A percentile compares a stretch with the other conserved stretches of the same genome.
phyloP scores from a whole-genome alignment of 2,113 vertebrate species.

The Rhinolophus sinicus region DNA sequence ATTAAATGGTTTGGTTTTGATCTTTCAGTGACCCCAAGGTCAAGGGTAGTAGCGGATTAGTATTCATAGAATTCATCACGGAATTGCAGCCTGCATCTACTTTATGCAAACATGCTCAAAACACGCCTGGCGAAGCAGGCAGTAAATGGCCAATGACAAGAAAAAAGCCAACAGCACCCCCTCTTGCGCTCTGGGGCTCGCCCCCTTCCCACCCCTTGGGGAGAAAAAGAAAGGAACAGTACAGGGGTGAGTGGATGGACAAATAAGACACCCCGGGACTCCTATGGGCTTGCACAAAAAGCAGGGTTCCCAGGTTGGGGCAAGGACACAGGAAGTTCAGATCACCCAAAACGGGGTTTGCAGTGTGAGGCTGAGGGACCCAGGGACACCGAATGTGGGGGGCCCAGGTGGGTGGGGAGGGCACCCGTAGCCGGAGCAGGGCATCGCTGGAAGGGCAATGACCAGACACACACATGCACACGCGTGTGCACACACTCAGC shows the following conservation, averaged over 20 bases:
- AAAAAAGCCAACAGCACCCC: constrained; percentile 40
- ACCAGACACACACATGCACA: not conserved
- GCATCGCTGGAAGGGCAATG: not conserved
- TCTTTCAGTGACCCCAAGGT: constrained; percentile 95
- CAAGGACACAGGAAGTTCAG: not conserved
- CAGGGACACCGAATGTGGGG: not conserved
- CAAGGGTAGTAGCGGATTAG: constrained; percentile 99
- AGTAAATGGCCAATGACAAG: constrained; percentile 82
- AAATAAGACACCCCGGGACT: constrained; percentile 27
- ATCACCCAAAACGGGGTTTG: rapidly evolving
- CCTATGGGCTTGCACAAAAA: not conserved
- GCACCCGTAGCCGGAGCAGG: not conserved
- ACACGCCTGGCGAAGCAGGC: constrained; percentile 83
- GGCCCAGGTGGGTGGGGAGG: not conserved
- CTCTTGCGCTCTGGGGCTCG: not conserved
- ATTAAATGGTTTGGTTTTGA: constrained; percentile 98
- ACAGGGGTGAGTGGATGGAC: not conserved
- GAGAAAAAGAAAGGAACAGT: not conserved
- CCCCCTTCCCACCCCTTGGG: not conserved
- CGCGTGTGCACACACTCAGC: not conserved
- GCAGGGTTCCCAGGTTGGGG: not conserved
- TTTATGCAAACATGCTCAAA: constrained; percentile 90
- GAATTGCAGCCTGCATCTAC: constrained; percentile 89
- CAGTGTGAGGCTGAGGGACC: not conserved
- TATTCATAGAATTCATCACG: constrained; percentile 93